Base-by-base conservation (phyloP, 2,113 vertebrate species). In the Corythornis cristatus region DNA sequence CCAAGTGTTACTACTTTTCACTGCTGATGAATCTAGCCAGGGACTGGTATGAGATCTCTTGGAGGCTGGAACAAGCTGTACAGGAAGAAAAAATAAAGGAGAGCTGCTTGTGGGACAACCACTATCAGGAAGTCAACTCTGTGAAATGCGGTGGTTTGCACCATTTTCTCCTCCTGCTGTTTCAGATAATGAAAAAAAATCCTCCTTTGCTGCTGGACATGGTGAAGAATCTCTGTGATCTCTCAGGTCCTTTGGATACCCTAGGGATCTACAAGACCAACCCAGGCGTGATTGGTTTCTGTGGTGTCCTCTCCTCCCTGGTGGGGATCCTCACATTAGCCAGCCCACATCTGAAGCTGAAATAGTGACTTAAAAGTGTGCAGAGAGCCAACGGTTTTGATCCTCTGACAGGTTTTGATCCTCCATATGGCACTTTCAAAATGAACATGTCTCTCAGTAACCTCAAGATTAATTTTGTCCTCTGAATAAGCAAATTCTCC, bases 221-320 rank as follows among this genome's bases (percentile, higher is more conserved):
- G 1, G 75, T 99, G 86, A 99, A 99, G 95, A 99, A 99, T 58
- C 53, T 98, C 23, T 99, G 98, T 53, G 99, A 99, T 92, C 97
- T 99, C 85, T 97, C 98, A 60, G 98, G 98, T 88, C 99, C 99
- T 5, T 68, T 99, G 92, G 97, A 99, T 95, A 97, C 91, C 1
- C 77, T 99, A 77, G 98, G 98, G 15, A 97, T 99, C 95, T 99
- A 97, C 81, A 98, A 94, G 78, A 98, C 98, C 42, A 99, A 98
- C 64, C 86, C 97, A 51, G 99, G 98, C 10, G 66, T 99, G 77
- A 97, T 99, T 33, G 99, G 99, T 4, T 96, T 99, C 8, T 99
- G 98, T 26, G 99, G 99, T 1, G 68, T 99, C 8, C 20, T 99
- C n/a, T 99, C 99, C 17, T 99, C 99, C 1, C 4, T 99, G 46